Evolutionary conservation across 2,797 vertebrate species (phyloP).

Genomic region (Bovichtus variegatus): DNA sequence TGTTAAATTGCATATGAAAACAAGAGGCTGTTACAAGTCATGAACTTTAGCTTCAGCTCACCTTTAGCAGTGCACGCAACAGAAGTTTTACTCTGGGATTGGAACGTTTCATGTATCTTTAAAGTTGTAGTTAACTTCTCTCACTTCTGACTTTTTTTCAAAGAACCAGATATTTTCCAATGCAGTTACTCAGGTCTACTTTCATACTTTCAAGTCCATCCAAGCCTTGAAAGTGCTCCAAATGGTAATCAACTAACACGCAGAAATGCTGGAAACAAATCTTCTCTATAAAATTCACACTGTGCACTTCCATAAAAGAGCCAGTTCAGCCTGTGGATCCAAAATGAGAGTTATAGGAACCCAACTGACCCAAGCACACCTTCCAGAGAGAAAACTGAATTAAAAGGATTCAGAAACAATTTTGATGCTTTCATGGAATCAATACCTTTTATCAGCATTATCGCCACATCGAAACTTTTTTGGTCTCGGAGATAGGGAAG

Average conservation of each 20-base stretch:
- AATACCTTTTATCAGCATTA: constrained; percentile 36
- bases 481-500: not conserved
- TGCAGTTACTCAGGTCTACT: not conserved
- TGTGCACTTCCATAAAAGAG: not conserved
- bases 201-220: not conserved
- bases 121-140: not conserved
- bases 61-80: not conserved
- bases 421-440: constrained; percentile 18
- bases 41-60: not conserved
- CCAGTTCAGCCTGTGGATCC: not conserved
- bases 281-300: not conserved
- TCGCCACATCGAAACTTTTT: constrained; percentile 10
- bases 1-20: not conserved
- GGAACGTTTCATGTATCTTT: not conserved
- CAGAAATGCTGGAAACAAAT: not conserved
- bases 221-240: not conserved
- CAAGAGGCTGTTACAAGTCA: not conserved
- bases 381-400: not conserved
- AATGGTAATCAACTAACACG: not conserved
- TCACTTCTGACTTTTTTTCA: not conserved
- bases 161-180: not conserved
- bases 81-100: not conserved
- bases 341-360: not conserved
- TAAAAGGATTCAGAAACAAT: constrained; percentile 2
- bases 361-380: not conserved